These are phyloP conservation scores for Siderastrea radians DNA, from an alignment of 92 coral and sea anemone genomes.

Conservation along the genomic window DNA sequence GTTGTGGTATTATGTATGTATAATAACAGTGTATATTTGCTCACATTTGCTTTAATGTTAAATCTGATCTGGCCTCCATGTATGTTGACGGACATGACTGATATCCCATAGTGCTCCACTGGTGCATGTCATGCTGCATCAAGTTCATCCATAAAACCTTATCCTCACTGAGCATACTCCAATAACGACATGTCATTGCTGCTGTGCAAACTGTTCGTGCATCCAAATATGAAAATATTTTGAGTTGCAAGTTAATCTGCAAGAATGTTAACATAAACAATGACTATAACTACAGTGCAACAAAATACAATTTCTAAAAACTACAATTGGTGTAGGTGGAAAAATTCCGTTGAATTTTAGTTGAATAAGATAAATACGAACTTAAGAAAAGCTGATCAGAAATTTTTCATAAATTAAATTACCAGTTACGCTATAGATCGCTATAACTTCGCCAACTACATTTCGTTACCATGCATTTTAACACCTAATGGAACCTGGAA, in stretches of 20 bases:
- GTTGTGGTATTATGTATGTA: too few species aligned
- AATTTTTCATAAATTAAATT: too few species aligned
- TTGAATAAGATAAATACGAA: too few species aligned
- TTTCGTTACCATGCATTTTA: too few species aligned
- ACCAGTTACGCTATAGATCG: too few species aligned
- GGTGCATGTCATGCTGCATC: slow-evolving; percentile 71
- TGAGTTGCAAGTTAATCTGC: slow-evolving; percentile 88
- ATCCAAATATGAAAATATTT: slow-evolving; percentile 90
- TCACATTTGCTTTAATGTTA: slow-evolving; percentile 90
- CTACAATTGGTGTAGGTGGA: too few species aligned
- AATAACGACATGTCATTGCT: slow-evolving; percentile 79
- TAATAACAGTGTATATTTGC: slow-evolving; percentile 11
- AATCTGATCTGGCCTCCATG: slow-evolving; percentile 90
- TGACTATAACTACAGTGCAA: not conserved
- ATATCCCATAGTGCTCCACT: slow-evolving; percentile 86
- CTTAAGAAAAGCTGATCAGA: too few species aligned
- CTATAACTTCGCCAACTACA: too few species aligned
- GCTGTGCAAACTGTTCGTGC: slow-evolving; percentile 84
- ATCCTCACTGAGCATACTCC: slow-evolving; percentile 90
- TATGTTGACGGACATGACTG: slow-evolving; percentile 89
- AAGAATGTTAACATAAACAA: not conserved
- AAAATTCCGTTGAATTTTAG: too few species aligned
- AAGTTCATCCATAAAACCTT: slow-evolving; percentile 82
- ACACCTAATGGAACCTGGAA: too few species aligned
- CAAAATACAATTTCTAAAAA: not conserved